phyloP scores from a whole-genome alignment of 2,113 vertebrate species.

The Lophotis ruficrista region DNA sequence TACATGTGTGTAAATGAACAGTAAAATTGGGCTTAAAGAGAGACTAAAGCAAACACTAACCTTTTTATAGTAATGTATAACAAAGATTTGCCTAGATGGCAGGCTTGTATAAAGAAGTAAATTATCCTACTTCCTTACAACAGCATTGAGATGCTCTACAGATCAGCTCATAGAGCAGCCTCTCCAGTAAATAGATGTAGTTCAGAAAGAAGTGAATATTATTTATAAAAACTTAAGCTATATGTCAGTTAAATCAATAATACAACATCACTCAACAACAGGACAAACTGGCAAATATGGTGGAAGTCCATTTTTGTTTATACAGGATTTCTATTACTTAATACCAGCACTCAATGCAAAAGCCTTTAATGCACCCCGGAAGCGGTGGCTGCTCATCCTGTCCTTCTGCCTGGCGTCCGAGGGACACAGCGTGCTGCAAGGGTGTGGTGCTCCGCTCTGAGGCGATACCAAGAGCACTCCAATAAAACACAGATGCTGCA shows the following conservation, averaged over 20 bases:
- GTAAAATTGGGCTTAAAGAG: background rate
- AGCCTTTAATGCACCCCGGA: fast-evolving
- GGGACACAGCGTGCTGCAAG: background rate
- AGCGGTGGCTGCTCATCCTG: background rate
- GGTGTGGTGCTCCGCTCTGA: background rate
- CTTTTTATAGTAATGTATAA: constrained; percentile 39
- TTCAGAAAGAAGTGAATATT: background rate
- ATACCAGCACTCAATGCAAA: background rate
- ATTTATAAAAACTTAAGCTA: background rate
- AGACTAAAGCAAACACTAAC: constrained; percentile 16
- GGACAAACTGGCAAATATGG: background rate
- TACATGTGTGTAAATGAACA: background rate
- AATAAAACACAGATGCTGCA: constrained; percentile 34
- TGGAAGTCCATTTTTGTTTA: background rate
- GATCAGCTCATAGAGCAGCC: background rate
- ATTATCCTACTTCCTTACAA: background rate
- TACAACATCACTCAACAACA: background rate
- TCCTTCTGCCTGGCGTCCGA: background rate
- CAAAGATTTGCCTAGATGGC: constrained; percentile 67
- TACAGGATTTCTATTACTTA: background rate
- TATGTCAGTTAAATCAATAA: background rate
- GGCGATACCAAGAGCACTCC: background rate
- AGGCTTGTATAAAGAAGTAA: constrained; percentile 64
- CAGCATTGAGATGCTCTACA: background rate
- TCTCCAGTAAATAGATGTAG: background rate